Base-by-base conservation (phyloP, 2,888 invertebrate species). In the Girardia tigrina region DNA sequence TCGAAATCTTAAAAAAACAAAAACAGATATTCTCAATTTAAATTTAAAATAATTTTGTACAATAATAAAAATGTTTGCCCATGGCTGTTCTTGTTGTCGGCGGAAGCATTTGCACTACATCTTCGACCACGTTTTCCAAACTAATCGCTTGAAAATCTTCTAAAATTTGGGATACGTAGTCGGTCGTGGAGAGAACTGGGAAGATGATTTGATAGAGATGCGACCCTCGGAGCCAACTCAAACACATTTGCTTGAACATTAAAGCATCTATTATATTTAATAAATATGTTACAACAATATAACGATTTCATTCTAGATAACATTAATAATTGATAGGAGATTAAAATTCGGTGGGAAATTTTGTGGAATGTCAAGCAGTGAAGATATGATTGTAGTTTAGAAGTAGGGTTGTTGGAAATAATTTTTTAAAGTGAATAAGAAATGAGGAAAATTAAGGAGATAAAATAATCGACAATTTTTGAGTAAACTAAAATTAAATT, bases 171-270 rank as follows among this genome's bases (percentile, higher is more conserved):
- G 56, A 56, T 20, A 56, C n/a, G 2, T 20, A 2, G 23, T 56
- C 56, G 23, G 56, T 56, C 4, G n/a, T 4, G 23, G 20, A 20
- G 56, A 56, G 56, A 56, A 56, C n/a, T 12, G 56, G 56, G 23
- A 56, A 56, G n/a, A 56, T 56, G 8, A 56, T 4, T 56, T 56
- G 4, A n/a, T 56, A 56, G n/a, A 56, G 23, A 56, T 56, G 56
- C 4, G 56, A 56, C 23, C 56, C 56, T 12, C 56, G 4, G 4
- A 56, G n/a, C 56, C 56, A 56, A 56, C 56, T 56, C n/a, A 56
- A 56, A 56, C 56, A 8, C 56, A 56, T 56, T 56, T 56, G 56
- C 23, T 56, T 56, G 56, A 56, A 56, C 56, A 56, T 56, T 56
- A 16, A n/a, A 4, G 56, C 56, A 56, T 56, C 56, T 56, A n/a